Conservation (phyloP, 2,797 vertebrate species). For the Liasis olivaceus region DNA sequence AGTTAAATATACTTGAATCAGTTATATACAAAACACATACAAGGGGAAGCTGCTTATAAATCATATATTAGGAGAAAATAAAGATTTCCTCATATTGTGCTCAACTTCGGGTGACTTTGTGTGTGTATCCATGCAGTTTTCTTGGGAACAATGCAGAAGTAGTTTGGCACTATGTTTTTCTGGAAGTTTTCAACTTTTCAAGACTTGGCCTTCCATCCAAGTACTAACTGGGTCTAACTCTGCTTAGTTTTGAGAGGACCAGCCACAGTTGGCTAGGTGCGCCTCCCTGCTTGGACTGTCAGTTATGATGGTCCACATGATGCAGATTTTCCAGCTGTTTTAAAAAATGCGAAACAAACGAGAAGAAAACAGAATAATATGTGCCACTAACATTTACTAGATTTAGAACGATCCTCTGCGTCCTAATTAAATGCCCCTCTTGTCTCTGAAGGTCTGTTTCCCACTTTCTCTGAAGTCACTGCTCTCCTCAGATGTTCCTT, state of each 20-base stretch:
- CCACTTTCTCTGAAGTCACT: not conserved
- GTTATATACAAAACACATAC: not conserved
- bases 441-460: not conserved
- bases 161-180: not conserved
- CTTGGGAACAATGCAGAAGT: not conserved
- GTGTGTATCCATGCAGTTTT: not conserved
- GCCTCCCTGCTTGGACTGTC: not conserved
- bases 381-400: not conserved
- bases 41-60: not conserved
- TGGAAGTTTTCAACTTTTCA: not conserved
- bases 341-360: not conserved
- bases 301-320: not conserved
- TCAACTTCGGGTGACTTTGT: not conserved
- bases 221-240: not conserved
- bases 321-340: not conserved
- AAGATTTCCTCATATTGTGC: not conserved
- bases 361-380: not conserved
- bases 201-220: not conserved
- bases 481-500: not conserved
- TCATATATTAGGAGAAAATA: not conserved
- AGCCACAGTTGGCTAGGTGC: not conserved
- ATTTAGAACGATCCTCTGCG: not conserved
- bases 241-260: not conserved
- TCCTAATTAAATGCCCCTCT: not conserved
- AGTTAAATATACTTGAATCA: not conserved